phyloP scores from a whole-genome alignment of 2,113 vertebrate genomes.

The Tonatia bakeri region DNA sequence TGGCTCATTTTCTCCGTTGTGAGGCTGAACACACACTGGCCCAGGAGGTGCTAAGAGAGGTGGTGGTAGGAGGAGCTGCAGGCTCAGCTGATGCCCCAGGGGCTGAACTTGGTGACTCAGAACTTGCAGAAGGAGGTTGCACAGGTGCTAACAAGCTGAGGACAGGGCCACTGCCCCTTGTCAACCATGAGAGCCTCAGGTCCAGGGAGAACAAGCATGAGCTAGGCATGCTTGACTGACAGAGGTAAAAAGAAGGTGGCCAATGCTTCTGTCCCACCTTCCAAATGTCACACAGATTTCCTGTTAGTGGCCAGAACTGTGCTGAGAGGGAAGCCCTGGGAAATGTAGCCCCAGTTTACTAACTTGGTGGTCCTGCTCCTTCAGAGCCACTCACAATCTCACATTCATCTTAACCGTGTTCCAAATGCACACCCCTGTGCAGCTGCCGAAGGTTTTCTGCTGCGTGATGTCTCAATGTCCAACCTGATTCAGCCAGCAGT shows the following conservation, averaged over 20 bases:
- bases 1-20: neutral
- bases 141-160: accelerated
- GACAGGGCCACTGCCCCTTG: accelerated
- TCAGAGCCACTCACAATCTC: neutral
- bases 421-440: neutral
- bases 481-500: neutral
- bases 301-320: neutral
- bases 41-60: neutral
- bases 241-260: neutral
- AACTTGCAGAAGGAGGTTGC: neutral
- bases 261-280: neutral
- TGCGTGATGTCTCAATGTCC: neutral
- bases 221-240: neutral
- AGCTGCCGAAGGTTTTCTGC: neutral
- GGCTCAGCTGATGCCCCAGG: no score
- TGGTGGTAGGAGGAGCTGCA: neutral
- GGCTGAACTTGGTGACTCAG: neutral
- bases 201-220: accelerated
- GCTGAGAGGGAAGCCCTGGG: neutral
- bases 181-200: accelerated
- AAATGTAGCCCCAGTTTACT: neutral
- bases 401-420: neutral
- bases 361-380: neutral
- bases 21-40: neutral
- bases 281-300: neutral